Evolutionary conservation across 2,113 vertebrate genomes (phyloP).

Genomic region (Antennarius striatus): DNA sequence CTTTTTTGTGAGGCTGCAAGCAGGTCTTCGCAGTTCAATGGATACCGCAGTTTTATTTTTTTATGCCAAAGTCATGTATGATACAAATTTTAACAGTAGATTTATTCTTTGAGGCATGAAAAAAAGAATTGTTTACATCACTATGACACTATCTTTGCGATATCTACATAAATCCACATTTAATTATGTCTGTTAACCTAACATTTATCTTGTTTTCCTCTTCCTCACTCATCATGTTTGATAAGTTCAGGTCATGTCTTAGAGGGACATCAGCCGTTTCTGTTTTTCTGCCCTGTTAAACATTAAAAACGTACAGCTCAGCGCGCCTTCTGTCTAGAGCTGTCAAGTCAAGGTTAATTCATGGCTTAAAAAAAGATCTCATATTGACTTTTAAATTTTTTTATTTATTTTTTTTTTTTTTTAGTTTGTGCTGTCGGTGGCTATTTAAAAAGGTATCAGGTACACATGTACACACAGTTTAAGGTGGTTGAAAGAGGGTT

Average conservation of each 20-base stretch:
- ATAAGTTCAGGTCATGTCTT: conserved; percentile 58
- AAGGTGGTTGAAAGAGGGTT: conserved; percentile 46
- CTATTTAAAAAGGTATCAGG: conserved; percentile 54
- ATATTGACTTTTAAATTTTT: conserved; percentile 32
- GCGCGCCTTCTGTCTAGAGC: conserved; percentile 35
- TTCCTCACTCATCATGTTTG: conserved; percentile 1
- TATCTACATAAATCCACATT: conserved; percentile 63
- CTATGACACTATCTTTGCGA: conserved; percentile 16
- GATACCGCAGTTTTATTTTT: not conserved
- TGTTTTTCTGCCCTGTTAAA: conserved; percentile 61
- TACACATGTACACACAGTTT: conserved; percentile 24
- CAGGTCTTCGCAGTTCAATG: conserved; percentile 17
- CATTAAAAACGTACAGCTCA: conserved; percentile 60
- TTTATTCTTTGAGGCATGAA: not conserved
- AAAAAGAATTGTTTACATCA: conserved; percentile 26
- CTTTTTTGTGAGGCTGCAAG: not conserved
- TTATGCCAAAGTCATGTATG: not conserved
- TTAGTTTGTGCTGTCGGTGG: conserved; percentile 49
- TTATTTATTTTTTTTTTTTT: conserved; percentile 26
- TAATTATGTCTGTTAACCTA: conserved; percentile 12
- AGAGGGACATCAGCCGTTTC: conserved; percentile 55
- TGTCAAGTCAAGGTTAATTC: conserved; percentile 68
- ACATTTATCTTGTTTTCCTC: conserved; percentile 16
- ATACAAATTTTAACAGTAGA: conserved; percentile 1
- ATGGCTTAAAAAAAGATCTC: conserved; percentile 50